Evolutionary conservation across 2,797 vertebrate genomes (phyloP).

Genomic region (Sylvia borin): DNA sequence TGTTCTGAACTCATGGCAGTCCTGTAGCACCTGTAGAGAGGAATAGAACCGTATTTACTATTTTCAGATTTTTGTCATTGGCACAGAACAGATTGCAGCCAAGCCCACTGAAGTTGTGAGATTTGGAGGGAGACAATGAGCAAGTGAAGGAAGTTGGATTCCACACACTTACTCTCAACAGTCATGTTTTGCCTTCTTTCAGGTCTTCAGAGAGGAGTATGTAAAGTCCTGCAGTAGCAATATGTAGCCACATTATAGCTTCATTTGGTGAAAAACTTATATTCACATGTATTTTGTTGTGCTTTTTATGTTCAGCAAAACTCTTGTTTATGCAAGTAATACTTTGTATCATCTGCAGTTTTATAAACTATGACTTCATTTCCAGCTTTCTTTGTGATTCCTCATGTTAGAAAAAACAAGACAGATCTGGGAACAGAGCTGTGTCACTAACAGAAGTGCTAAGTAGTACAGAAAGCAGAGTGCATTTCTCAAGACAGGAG

Average conservation of each 20-base stretch:
- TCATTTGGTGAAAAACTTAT: neutral
- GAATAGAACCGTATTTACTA: accelerated
- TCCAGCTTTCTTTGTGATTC: neutral
- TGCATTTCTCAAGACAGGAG: neutral
- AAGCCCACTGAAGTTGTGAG: neutral
- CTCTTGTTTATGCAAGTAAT: neutral
- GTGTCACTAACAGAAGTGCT: neutral
- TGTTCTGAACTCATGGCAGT: neutral
- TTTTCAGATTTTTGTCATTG: neutral
- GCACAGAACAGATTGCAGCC: neutral
- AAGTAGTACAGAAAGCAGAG: accelerated
- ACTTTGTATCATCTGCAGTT: neutral
- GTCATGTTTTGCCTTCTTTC: neutral
- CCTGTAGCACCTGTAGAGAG: neutral
- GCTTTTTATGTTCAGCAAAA: neutral
- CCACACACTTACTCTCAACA: neutral
- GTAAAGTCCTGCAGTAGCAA: neutral
- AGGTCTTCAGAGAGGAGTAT: neutral
- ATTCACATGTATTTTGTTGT: neutral
- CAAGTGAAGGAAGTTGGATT: neutral
- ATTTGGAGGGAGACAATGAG: neutral
- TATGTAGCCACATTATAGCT: neutral
- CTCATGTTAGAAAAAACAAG: neutral
- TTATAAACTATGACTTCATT: neutral
- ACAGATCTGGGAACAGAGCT: neutral